Conservation (phyloP, 2,797 vertebrate species). For the Discoglossus pictus region DNA sequence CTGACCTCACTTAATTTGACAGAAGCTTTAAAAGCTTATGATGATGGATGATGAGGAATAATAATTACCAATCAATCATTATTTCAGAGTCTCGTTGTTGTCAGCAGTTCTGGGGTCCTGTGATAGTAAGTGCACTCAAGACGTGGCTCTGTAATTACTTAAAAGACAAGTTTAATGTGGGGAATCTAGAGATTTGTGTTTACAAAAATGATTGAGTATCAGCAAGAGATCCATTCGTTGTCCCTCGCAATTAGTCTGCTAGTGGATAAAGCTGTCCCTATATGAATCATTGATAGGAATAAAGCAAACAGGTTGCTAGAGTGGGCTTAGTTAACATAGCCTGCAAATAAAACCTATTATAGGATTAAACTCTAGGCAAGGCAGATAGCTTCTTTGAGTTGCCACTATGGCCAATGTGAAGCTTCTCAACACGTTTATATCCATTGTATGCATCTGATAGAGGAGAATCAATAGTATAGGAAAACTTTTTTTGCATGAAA, state of each 20-base stretch:
- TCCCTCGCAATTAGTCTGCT: slow-evolving; percentile 17
- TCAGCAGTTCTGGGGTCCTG: slow-evolving; percentile 35
- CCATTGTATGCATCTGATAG: too few species aligned
- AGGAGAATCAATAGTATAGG: too few species aligned
- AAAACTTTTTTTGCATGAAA: too few species aligned
- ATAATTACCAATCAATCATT: slow-evolving; percentile 49
- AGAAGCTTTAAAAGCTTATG: slow-evolving; percentile 45
- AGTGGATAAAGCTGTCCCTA: slow-evolving; percentile 7
- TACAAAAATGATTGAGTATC: slow-evolving; percentile 28
- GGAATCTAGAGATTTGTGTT: slow-evolving; percentile 40
- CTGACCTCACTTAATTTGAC: slow-evolving; percentile 43
- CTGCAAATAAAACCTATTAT: too few species aligned
- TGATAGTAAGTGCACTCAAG: slow-evolving; percentile 33
- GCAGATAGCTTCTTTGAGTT: too few species aligned
- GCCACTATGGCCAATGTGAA: too few species aligned
- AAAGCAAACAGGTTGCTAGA: slow-evolving; percentile 2
- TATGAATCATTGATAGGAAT: not conserved
- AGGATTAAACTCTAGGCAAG: too few species aligned
- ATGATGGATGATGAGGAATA: slow-evolving; percentile 29
- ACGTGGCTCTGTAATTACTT: slow-evolving; percentile 37
- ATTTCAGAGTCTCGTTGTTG: slow-evolving; percentile 40
- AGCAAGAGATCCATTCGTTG: slow-evolving; percentile 5
- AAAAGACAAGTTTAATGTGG: slow-evolving; percentile 42
- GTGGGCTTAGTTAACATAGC: too few species aligned
- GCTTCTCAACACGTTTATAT: too few species aligned